phyloP scores from a whole-genome alignment of 30 jellyfish, hydroid and myxozoan species.

The Hydractinia echinata region DNA sequence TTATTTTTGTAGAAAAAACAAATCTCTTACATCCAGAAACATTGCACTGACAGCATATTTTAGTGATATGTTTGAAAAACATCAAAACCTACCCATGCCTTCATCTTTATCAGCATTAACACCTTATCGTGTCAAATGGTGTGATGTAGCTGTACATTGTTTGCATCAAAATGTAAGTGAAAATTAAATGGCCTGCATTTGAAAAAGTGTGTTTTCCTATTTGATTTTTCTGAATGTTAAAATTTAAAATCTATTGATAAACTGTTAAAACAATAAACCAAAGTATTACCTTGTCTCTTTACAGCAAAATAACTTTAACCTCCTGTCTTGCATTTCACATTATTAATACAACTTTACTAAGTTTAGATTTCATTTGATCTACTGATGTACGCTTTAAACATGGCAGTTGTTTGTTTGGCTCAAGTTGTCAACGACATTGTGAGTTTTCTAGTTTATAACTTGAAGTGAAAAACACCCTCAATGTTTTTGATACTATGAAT shows the following conservation, averaged over 20 bases:
- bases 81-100: conserved; percentile 19
- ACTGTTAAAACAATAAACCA: not conserved
- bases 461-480: not conserved
- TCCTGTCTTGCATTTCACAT: no score
- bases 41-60: conserved; percentile 14
- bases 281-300: not conserved
- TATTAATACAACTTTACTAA: not conserved
- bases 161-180: conserved; percentile 58
- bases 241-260: no score
- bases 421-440: conserved; percentile 39
- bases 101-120: conserved; percentile 20
- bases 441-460: not conserved
- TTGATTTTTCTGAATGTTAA: no score
- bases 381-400: conserved; percentile 45
- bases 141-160: conserved; percentile 74
- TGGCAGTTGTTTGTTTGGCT: conserved; percentile 66
- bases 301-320: not conserved
- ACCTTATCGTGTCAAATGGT: conserved; percentile 64
- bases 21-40: conserved; percentile 19
- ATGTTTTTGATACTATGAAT: not conserved
- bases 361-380: conserved; percentile 54
- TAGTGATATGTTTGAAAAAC: not conserved
- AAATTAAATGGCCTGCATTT: not conserved
- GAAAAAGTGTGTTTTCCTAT: no score
- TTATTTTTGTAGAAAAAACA: not conserved